Conservation (phyloP, 1,140 invertebrate species). For the Drosophila serrata region DNA sequence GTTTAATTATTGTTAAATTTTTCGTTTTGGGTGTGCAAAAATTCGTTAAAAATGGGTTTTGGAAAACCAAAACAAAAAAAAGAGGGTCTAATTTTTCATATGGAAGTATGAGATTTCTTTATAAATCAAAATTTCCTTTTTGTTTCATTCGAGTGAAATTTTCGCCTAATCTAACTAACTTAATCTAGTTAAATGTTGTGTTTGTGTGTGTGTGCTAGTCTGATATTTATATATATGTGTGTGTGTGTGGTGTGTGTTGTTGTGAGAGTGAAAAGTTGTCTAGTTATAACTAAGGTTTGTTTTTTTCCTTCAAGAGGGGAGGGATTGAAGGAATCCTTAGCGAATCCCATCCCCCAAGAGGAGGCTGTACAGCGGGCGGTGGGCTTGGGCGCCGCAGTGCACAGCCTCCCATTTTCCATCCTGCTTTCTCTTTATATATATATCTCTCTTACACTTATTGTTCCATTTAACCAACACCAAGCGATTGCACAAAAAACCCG, state of each 20-base stretch:
- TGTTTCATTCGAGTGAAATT: not conserved
- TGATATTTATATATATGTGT: conserved; percentile 41
- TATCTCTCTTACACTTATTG: conserved; percentile 32
- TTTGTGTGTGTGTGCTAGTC: conserved; percentile 25
- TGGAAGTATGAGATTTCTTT: conserved; percentile 41
- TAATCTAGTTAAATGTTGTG: conserved; percentile 31
- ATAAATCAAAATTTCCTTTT: not conserved
- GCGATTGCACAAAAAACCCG: conserved; percentile 85
- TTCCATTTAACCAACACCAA: conserved; percentile 79
- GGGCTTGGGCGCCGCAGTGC: conserved; percentile 36
- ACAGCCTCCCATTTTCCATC: conserved; percentile 21
- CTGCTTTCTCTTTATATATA: not conserved
- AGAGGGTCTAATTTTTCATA: conserved; percentile 32
- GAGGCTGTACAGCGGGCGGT: conserved; percentile 39
- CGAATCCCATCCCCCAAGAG: not conserved
- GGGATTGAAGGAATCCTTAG: not conserved
- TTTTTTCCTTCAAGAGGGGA: not conserved
- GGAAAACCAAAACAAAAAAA: conserved; percentile 14
- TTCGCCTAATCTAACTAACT: conserved; percentile 44
- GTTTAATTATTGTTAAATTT: not conserved
- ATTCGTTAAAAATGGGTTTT: conserved; percentile 23
- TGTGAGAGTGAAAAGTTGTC: conserved; percentile 46
- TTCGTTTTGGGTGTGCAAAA: conserved; percentile 10
- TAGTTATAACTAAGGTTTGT: conserved; percentile 30
- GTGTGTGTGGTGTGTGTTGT: conserved; percentile 31